Conservation (phyloP, 2,797 vertebrate species). For the Bradypodion pumilum region DNA sequence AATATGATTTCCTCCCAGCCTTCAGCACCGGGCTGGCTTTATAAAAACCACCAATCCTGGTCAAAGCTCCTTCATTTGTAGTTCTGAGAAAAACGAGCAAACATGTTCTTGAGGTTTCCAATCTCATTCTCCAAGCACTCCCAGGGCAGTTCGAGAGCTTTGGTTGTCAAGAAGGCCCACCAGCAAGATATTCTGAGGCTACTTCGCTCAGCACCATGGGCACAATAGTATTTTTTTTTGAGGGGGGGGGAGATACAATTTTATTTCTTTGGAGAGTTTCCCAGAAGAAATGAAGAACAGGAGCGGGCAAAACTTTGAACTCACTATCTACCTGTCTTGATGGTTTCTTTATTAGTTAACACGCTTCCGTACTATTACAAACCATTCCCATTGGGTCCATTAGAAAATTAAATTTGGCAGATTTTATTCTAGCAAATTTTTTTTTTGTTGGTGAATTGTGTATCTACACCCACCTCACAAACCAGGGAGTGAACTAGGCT, state of each 20-base stretch:
- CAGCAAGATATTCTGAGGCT: no score
- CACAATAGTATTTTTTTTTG: no score
- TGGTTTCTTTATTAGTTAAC: not conserved
- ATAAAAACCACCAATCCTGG: not conserved
- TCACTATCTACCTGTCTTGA: not conserved
- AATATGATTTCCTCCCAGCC: not conserved
- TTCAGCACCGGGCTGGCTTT: not conserved
- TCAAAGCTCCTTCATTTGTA: no score
- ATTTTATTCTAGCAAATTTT: not conserved
- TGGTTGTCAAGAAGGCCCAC: no score
- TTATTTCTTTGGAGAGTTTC: no score
- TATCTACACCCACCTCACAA: not conserved
- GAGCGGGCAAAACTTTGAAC: not conserved
- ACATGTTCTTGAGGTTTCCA: no score
- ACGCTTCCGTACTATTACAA: not conserved
- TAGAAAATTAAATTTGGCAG: not conserved
- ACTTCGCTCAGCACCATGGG: no score
- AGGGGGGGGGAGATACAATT: no score
- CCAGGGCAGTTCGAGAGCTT: no score
- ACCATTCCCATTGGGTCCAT: conserved; percentile 1
- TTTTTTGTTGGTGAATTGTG: not conserved
- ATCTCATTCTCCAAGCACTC: no score
- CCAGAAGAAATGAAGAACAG: not conserved
- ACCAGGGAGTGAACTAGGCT: not conserved
- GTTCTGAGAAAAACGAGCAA: no score